Base-by-base conservation (phyloP, 1,140 invertebrate genomes). In the Ostrea denselamellosa region DNA sequence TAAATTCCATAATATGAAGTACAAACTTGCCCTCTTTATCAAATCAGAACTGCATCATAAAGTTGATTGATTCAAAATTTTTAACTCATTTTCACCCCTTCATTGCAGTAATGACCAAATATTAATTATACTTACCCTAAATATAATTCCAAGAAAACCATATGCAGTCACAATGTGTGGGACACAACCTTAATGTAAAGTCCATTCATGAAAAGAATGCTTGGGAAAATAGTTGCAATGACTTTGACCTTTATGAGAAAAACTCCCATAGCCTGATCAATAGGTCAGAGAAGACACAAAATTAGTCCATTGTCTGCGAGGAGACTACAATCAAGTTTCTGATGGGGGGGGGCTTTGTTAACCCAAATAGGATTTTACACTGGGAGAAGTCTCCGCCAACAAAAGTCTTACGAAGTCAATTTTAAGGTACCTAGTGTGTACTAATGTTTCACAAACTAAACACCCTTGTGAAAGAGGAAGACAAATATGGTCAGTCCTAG, bases 391-490 rank as follows among this genome's bases (percentile, higher is more conserved):
- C 68, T 77, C 68, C 34, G 25, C 25, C 12, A 8, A 34, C 68
- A 77, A 77, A 34, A 77, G 68, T 77, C 68, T 34, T 4, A 34
- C 14, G 2, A 25, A 25, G 12, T 77, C 25, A 77, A 77, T 28
- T 77, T 77, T 77, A 34, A 25, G 68, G 68, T 77, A 77, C 68
- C 25, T 12, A n/a, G n/a, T 9, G 68, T 25, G 68, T 25, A 77
- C 25, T 9, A 34, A 14, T 34, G 68, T 77, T 77, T 77, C 68
- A 77, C 28, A 34, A 25, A 77, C 68, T 34, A 77, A 77, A 77
- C 68, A 77, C 68, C 68, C 68, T 25, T 28, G 68, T 34, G 68
- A 77, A 77, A 77, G 68, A 77, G 68, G 68, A 77, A 77, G 68
- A 25, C 68, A 77, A 77, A 77, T 34, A 77, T 0, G 9, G 68